Base-by-base conservation (phyloP, 2,797 vertebrate genomes). In the Pipistrellus pipistrellus region DNA sequence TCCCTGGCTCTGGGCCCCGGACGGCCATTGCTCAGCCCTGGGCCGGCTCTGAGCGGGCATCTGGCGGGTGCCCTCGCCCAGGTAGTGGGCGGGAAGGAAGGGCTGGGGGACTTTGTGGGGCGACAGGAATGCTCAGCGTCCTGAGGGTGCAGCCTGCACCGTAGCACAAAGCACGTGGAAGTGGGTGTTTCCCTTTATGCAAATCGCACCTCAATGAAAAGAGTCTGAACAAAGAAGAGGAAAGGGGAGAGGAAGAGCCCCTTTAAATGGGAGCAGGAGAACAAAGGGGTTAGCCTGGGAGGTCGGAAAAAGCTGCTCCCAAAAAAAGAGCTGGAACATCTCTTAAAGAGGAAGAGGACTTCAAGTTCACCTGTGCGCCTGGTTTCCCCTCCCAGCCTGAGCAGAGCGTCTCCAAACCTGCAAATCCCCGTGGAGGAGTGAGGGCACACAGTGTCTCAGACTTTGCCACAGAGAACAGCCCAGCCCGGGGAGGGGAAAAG, bases 401-500 rank as follows among this genome's bases (percentile, higher is more conserved):
- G 10, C 8, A 15, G 27, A 46, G 0, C 69, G 62, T 32, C 15
- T 30, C 44, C 55, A 46, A 83, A 78, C 76, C 41, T 48, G 25
- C 48, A 59, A 73, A 81, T 15, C 64, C 62, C n/a, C 64, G 48
- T 2, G 27, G 87, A 55, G 3, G 3, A 35, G 30, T 18, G 11
- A 23, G 72, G 0, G 1, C 25, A 53, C 59, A 21, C 57, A 1
- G 1, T 3, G 32, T 41, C 72, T 25, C 12, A n/a, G 23, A 20
- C n/a, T 59, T 20, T 75, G 68, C 46, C 48, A 18, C 1, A 62
- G 75, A 59, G 20, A 30, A 8, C 1, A 13, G n/a, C 27, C 55
- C 59, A 0, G 4, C 27, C 35, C 1, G 0, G 1, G 30, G 6
- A 15, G 2, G n/a, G 14, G 13, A 13, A 3, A 4, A 23, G 6